Conservation (phyloP, 2,797 vertebrate species). For the Danio tinwini region DNA sequence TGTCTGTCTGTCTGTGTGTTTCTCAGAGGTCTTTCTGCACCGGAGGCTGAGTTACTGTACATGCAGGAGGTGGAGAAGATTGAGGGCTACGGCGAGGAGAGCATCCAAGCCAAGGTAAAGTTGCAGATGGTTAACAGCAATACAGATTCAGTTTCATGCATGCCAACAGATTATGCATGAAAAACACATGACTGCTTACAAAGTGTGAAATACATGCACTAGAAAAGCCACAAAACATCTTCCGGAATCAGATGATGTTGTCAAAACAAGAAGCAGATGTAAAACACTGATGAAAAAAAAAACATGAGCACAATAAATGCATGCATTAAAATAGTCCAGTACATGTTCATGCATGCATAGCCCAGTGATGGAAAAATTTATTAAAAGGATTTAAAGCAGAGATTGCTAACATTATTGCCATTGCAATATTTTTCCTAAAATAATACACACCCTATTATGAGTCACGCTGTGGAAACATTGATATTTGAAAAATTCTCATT, state of each 20-base stretch:
- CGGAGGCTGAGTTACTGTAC: constrained; percentile 95
- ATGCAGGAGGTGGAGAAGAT: constrained; percentile 98
- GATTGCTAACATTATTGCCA: too few relatives aligned
- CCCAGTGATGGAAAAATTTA: too few relatives aligned
- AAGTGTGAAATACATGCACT: not conserved
- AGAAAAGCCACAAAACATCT: not conserved
- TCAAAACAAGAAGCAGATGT: too few relatives aligned
- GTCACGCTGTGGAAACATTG: too few relatives aligned
- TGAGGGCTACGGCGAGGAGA: constrained; percentile 96
- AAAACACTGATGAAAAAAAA: too few relatives aligned
- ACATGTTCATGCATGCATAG: too few relatives aligned
- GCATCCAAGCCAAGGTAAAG: constrained; percentile 92
- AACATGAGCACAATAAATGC: too few relatives aligned
- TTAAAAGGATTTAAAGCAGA: too few relatives aligned
- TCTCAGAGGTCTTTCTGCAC: constrained; percentile 87
- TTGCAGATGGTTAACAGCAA: not conserved
- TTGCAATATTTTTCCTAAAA: too few relatives aligned
- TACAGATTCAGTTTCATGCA: not conserved
- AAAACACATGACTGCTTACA: not conserved
- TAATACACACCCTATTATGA: too few relatives aligned
- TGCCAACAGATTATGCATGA: not conserved
- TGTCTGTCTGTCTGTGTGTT: constrained; percentile 15
- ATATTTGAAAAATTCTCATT: too few relatives aligned
- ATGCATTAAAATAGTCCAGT: too few relatives aligned
- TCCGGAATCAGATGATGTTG: not conserved